These are phyloP conservation scores for Diarsia rubi DNA, from an alignment of 2,888 invertebrate genomes.

Conservation along the genomic window DNA sequence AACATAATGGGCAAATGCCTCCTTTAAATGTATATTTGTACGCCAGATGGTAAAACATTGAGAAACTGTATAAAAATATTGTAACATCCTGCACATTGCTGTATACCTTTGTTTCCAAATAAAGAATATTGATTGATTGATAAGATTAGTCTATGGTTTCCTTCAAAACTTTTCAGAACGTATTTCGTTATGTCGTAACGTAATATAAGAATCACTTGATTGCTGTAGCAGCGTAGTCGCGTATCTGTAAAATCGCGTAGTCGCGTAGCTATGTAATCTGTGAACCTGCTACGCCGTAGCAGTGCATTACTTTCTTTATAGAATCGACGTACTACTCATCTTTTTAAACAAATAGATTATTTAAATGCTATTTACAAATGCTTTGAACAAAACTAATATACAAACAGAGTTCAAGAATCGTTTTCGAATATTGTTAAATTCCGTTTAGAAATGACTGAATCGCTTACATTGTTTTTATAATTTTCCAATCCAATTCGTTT, in stretches of 20 bases:
- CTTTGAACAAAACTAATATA: not conserved
- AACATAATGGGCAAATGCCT: no score
- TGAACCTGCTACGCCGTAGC: conserved; percentile 19
- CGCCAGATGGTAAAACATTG: no score
- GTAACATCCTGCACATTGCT: no score
- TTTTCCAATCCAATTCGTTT: not conserved
- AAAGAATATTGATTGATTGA: no score
- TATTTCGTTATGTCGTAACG: no score
- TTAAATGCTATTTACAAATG: not conserved
- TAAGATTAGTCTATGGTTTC: not conserved
- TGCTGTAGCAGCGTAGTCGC: not conserved
- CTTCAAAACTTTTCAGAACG: not conserved
- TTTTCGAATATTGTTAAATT: not conserved
- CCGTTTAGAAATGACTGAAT: not conserved
- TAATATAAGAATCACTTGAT: not conserved
- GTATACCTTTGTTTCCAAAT: no score
- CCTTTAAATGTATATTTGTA: no score
- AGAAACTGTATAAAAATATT: no score
- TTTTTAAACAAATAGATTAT: not conserved
- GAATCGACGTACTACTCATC: not conserved
- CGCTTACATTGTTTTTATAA: conserved; percentile 2
- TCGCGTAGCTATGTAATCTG: conserved; percentile 10
- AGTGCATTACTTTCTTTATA: not conserved
- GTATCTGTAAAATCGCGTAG: conserved; percentile 3
- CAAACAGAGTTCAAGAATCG: not conserved